These are phyloP conservation scores for Rousettus madagascariensis DNA, from an alignment of 2,797 vertebrate species.

Conservation along the genomic window DNA sequence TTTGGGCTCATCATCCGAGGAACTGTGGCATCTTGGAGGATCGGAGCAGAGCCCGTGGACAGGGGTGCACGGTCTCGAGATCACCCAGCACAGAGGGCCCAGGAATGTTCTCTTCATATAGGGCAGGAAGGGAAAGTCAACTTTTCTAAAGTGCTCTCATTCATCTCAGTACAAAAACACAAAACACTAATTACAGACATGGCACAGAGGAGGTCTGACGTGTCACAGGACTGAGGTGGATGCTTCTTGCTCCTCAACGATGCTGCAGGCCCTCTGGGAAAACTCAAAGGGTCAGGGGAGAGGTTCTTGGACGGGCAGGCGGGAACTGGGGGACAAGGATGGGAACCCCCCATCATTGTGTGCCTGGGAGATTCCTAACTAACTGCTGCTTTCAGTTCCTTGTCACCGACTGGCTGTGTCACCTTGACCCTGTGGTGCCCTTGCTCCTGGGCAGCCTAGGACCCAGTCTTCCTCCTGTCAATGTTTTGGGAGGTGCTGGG, in stretches of 20 bases:
- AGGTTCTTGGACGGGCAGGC: neutral
- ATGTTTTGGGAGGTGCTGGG: neutral
- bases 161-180: slow-evolving; percentile 76
- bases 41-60: slow-evolving; percentile 10
- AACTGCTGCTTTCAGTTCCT: neutral
- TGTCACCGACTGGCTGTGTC: neutral
- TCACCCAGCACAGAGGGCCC: neutral
- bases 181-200: slow-evolving; percentile 72
- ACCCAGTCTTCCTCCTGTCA: neutral
- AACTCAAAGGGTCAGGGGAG: accelerated
- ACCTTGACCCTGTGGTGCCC: neutral
- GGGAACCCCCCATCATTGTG: neutral
- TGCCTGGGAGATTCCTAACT: neutral
- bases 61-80: accelerated
- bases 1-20: neutral
- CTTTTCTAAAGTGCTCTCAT: slow-evolving; percentile 82
- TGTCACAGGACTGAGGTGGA: neutral
- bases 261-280: neutral
- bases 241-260: accelerated
- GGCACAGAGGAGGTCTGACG: slow-evolving; percentile 62
- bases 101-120: neutral
- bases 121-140: slow-evolving; percentile 45
- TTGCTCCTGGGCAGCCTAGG: neutral
- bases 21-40: slow-evolving; percentile 58
- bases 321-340: too few relatives aligned